Base-by-base conservation (phyloP, 2,888 invertebrate species). In the Dorcus parallelipipedus region DNA sequence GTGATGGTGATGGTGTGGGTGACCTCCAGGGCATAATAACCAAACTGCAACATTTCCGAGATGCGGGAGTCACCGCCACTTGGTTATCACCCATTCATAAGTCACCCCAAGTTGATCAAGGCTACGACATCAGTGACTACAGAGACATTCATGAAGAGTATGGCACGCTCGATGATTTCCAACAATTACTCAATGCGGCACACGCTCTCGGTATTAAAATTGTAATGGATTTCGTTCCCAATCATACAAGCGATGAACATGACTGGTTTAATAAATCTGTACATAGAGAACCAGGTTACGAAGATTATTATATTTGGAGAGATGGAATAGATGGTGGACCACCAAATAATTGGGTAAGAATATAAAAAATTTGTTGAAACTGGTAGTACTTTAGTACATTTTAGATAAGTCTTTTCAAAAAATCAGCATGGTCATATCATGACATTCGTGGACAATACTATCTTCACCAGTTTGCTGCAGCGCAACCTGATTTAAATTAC, bases 41-140 rank as follows among this genome's bases (percentile, higher is more conserved):
- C 17, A 74, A 73, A 67, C 67, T 72, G 41, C 54, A 68, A 5
- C 69, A 73, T 64, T 61, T 76, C 4, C 65, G 67, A 52, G 85
- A 89, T 6, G 79, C 89, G 0, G 90, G 90, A 0, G 82, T 93
- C 0, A 86, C 85, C 7, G 89, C 88, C 0, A 83, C 91, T 54
- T 93, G 94, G 93, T 78, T 95, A 57, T 93, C 92, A 0, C 93
- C 95, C 0, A 89, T 95, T 68, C 93, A 87, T 77, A 80, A 81
- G 55, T 93, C 93, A 0, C 93, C 94, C 0, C 90, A 91, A 89
- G 81, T 84, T 0, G 95, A 95, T 78, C 90, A 90, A 73, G 95
- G 95, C 0, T 95, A 95, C 68, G 95, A 95, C 72, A 89, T 95
- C 66, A 85, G 89, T 33, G 84, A 94, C 78, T 93, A 89, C 75